A percentile compares a stretch with the other conserved stretches of the same genome.
These are phyloP conservation scores for Anser brachyrhynchus DNA, from an alignment of 2,113 vertebrate genomes.

Conservation along the genomic window DNA sequence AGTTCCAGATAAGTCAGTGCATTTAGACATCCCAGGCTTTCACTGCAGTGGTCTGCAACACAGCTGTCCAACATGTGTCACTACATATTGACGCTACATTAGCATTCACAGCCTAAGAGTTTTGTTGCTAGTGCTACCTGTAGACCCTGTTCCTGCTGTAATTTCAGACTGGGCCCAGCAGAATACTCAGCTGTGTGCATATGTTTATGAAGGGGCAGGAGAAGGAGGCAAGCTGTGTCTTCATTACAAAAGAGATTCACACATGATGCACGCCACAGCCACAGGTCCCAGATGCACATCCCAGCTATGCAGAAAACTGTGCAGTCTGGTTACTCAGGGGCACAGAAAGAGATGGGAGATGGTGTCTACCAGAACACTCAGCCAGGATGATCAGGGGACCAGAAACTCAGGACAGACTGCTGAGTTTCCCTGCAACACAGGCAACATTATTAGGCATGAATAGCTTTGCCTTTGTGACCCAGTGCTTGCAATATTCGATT, in stretches of 20 bases:
- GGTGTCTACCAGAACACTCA: background rate
- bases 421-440: background rate
- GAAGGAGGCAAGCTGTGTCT: background rate
- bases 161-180: background rate
- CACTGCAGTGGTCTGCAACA: background rate
- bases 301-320: background rate
- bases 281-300: background rate
- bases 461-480: background rate
- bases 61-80: background rate
- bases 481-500: background rate
- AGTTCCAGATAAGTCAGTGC: background rate
- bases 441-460: background rate
- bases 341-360: background rate
- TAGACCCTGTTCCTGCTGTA: background rate
- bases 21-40: background rate
- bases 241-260: background rate
- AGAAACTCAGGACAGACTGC: rapidly evolving
- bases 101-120: background rate
- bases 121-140: background rate
- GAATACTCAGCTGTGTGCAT: background rate
- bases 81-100: background rate
- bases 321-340: background rate
- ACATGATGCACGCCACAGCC: too few species aligned
- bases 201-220: background rate
- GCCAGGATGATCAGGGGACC: rapidly evolving